Base-by-base conservation (phyloP, 2,888 invertebrate species). In the Hemaris fuciformis region DNA sequence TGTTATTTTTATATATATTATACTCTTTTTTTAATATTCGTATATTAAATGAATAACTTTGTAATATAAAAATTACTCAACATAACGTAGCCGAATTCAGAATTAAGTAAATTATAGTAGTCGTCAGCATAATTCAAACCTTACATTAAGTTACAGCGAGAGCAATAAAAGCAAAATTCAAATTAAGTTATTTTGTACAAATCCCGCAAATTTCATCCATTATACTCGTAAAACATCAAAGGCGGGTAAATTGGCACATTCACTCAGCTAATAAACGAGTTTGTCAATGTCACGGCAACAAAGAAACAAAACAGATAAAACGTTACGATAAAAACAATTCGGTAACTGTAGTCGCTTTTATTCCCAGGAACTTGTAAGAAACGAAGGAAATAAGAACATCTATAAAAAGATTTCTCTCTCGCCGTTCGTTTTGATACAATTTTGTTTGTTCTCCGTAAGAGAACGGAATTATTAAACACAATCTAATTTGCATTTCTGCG, bases 321-420 rank as follows among this genome's bases (percentile, higher is more conserved):
- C 64, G 70, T 63, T 66, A 69, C 73, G 66, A 81, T 77, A 79
- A 81, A 80, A 77, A 68, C 80, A 76, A 79, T 81, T 82, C 69
- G 66, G 77, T 74, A 79, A 83, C 77, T 79, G 76, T 77, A 77
- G 72, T 72, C 70, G 71, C 75, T 76, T 77, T 73, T 74, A 73
- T 73, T 72, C 75, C 71, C 69, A 71, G 70, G 69, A 72, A 72
- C 53, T 53, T 53, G 53, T 53, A 80, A 73, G 71, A 77, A 74
- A 71, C 67, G 69, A 67, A 59, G 67, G 67, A 69, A 65, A 72
- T 68, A 75, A 72, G 74, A 74, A 72, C 71, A 62, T 66, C 71
- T 66, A 68, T 67, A 65, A 70, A 73, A 66, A 70, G 63, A 72
- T 73, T 61, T 65, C 66, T 63, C 69, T 71, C 59, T 63, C 65